These are phyloP conservation scores for Ecliptopera silaceata DNA, from an alignment of 2,888 invertebrate species.

Conservation along the genomic window DNA sequence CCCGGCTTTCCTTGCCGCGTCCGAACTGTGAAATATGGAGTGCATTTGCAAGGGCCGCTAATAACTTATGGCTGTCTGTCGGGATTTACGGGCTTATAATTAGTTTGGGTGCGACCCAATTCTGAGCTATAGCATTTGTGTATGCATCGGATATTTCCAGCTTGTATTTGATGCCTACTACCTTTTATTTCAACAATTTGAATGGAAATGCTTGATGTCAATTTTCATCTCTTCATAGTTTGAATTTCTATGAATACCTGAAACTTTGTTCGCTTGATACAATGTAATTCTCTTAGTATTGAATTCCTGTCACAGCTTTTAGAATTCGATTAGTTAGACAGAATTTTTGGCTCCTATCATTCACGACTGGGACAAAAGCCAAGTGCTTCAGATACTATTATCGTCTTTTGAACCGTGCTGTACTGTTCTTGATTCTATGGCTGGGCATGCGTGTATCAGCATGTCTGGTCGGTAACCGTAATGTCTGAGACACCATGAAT, in stretches of 20 bases:
- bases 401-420: conserved; percentile 18
- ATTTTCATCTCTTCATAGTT: too few species aligned
- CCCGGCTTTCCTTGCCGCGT: conserved; percentile 47
- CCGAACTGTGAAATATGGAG: conserved; percentile 46
- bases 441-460: conserved; percentile 13
- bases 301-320: not conserved
- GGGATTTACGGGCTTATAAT: conserved; percentile 63
- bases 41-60: conserved; percentile 45
- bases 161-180: not conserved
- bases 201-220: too few species aligned
- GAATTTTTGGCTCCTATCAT: conserved; percentile 16
- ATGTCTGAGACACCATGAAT: conserved; percentile 13
- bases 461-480: conserved; percentile 20
- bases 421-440: conserved; percentile 2
- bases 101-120: conserved; percentile 68
- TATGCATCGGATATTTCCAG: conserved; percentile 14
- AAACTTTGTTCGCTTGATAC: too few species aligned
- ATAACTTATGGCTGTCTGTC: conserved; percentile 43
- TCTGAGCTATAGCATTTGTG: conserved; percentile 27
- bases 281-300: not conserved
- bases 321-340: not conserved
- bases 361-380: conserved; percentile 30
- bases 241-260: too few species aligned
- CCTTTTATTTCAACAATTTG: not conserved
- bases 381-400: conserved; percentile 29